phyloP scores from a whole-genome alignment of 2,113 vertebrate species.

The Salvelinus fontinalis region DNA sequence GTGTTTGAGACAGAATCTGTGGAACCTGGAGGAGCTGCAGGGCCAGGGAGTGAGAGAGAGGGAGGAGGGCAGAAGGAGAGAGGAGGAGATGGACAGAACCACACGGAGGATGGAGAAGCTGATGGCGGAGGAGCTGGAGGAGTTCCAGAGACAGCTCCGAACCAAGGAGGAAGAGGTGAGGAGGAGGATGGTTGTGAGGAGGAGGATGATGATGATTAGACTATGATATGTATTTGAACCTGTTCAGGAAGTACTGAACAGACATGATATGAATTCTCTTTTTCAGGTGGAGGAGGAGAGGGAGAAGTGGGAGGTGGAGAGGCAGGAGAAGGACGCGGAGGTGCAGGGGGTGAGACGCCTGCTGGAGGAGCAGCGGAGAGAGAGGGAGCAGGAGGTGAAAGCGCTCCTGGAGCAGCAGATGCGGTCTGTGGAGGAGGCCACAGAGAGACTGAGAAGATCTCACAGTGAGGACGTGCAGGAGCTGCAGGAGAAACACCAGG shows the following conservation, averaged over 20 bases:
- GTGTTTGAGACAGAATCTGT: constrained; percentile 58
- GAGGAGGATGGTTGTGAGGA: constrained; percentile 28
- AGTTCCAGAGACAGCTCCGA: constrained; percentile 73
- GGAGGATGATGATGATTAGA: constrained; percentile 14
- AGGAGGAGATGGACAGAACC: constrained; percentile 66
- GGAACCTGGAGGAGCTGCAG: constrained; percentile 64
- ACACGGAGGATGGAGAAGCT: constrained; percentile 69
- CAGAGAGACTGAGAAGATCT: constrained; percentile 36
- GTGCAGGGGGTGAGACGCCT: constrained; percentile 48
- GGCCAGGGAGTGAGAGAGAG: constrained; percentile 57
- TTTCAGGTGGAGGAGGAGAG: constrained; percentile 59
- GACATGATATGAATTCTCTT: not conserved
- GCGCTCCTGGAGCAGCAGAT: constrained; percentile 58
- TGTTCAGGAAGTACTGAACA: not conserved
- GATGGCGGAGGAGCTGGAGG: constrained; percentile 71
- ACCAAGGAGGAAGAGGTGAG: constrained; percentile 69
- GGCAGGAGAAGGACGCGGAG: constrained; percentile 67
- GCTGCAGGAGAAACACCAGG: constrained; percentile 59
- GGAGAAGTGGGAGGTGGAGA: constrained; percentile 72
- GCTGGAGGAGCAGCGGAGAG: constrained; percentile 55
- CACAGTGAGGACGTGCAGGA: constrained; percentile 61
- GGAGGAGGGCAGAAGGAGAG: constrained; percentile 60
- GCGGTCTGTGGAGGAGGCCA: constrained; percentile 54
- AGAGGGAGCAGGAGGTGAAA: constrained; percentile 54
- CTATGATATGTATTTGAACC: not conserved